These are phyloP conservation scores for Tupaia chinensis DNA, from an alignment of 2,113 vertebrate species.

Conservation along the genomic window DNA sequence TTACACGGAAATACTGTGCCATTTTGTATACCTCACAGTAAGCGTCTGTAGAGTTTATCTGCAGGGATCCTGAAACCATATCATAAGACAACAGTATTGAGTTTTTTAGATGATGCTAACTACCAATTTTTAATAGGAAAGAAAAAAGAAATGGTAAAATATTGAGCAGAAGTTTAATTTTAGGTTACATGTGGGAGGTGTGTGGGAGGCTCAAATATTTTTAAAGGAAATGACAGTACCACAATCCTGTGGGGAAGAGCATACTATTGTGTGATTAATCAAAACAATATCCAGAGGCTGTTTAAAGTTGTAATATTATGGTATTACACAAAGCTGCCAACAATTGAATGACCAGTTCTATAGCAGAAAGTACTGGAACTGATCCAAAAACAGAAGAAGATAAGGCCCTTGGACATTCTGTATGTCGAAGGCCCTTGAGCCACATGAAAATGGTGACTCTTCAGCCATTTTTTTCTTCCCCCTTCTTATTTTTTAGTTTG, in stretches of 20 bases:
- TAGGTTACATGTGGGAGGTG: background rate
- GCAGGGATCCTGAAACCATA: no score
- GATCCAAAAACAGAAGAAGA: background rate
- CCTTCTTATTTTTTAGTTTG: no score
- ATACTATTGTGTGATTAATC: background rate
- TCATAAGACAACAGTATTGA: background rate
- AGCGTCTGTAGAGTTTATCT: no score
- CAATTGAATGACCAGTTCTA: background rate
- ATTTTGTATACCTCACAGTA: no score
- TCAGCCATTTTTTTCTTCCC: background rate
- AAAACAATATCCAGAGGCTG: background rate
- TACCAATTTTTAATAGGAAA: background rate
- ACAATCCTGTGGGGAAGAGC: background rate
- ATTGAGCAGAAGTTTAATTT: background rate
- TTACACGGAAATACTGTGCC: no score
- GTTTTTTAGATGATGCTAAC: background rate
- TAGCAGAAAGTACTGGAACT: background rate
- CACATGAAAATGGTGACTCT: background rate
- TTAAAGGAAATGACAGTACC: background rate
- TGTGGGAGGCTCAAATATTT: slow-evolving; percentile 23
- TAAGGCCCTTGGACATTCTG: background rate
- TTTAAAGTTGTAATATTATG: background rate
- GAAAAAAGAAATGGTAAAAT: background rate
- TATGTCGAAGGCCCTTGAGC: background rate
- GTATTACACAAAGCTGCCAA: background rate